Evolutionary conservation across 2,113 vertebrate species (phyloP).

Genomic region (Delphinus delphis): DNA sequence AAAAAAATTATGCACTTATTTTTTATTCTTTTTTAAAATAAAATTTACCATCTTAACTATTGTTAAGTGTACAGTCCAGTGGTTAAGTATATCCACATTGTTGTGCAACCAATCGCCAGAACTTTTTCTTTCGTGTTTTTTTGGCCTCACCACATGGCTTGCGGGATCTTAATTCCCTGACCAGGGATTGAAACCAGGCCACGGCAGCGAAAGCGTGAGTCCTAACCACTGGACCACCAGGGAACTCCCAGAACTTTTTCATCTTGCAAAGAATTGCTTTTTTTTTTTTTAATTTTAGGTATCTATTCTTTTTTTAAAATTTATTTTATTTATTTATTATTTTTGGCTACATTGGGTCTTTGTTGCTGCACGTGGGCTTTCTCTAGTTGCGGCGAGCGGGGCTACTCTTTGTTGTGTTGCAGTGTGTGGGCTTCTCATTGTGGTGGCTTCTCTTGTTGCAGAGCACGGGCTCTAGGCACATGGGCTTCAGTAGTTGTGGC

Average conservation of each 20-base stretch:
- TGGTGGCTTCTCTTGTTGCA: no score
- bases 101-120: not conserved
- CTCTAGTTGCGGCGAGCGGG: no score
- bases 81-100: not conserved
- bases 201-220: not conserved
- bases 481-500: no score
- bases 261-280: not conserved
- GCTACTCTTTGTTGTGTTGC: no score
- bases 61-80: not conserved
- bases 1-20: not conserved
- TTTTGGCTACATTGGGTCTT: no score
- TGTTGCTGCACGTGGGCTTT: no score
- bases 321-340: no score
- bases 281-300: no score
- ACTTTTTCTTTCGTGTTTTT: not conserved
- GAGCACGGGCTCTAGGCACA: no score
- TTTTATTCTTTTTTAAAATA: not conserved
- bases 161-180: not conserved
- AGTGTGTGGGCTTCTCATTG: no score
- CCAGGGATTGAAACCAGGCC: not conserved
- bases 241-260: not conserved
- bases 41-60: not conserved
- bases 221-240: not conserved
- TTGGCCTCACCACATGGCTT: not conserved
- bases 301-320: no score